These are phyloP conservation scores for Octodonta nipae DNA, from an alignment of 2,888 invertebrate species.

Conservation along the genomic window DNA sequence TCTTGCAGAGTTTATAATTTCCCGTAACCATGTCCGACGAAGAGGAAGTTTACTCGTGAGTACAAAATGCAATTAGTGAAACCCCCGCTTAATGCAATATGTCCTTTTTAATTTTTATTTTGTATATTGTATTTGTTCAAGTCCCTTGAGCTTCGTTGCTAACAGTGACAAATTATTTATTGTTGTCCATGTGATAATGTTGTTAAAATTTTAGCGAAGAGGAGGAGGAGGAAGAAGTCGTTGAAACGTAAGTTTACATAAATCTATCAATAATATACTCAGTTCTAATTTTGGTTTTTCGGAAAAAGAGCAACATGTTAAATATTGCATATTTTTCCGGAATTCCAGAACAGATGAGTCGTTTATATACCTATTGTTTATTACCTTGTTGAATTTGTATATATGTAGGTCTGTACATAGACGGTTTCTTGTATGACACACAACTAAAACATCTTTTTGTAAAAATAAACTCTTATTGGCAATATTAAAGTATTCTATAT, in stretches of 20 bases:
- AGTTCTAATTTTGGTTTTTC: too few species aligned
- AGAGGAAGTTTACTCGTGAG: constrained; percentile 88
- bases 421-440: too few species aligned
- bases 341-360: too few species aligned
- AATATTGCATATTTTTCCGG: too few species aligned
- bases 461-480: too few species aligned
- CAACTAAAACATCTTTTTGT: too few species aligned
- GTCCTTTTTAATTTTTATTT: constrained; percentile 3
- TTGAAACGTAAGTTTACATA: constrained; percentile 52
- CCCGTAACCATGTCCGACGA: constrained; percentile 82
- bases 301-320: too few species aligned
- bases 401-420: too few species aligned
- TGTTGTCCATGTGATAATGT: constrained; percentile 14
- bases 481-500: too few species aligned
- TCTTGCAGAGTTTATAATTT: constrained; percentile 47
- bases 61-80: constrained; percentile 27
- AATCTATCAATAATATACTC: too few species aligned
- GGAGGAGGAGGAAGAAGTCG: constrained; percentile 70
- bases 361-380: too few species aligned
- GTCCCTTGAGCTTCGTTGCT: constrained; percentile 21
- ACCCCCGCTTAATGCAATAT: constrained; percentile 15
- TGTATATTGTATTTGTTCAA: constrained; percentile 7
- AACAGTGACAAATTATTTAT: constrained; percentile 15
- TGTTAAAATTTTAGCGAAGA: constrained; percentile 41
- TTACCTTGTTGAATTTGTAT: too few species aligned